Percentiles rank a stretch among this genome's conserved stretches.
These are phyloP conservation scores for Sialia sialis DNA, from an alignment of 2,113 vertebrate genomes.

Conservation along the genomic window DNA sequence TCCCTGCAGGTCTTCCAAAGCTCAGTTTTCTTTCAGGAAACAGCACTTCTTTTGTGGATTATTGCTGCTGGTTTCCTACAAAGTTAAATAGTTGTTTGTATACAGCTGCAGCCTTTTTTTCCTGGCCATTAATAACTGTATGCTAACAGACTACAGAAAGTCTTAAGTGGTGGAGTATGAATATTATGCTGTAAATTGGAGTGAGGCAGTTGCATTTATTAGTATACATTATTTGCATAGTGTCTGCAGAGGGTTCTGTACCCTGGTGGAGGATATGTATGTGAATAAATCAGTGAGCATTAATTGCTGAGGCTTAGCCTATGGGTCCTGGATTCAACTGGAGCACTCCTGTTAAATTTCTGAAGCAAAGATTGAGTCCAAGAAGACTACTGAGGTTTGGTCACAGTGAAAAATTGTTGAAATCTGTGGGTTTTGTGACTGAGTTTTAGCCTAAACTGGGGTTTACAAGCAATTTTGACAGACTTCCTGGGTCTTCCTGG, in stretches of 20 bases:
- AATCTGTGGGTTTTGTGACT: background rate
- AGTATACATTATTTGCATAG: constrained; percentile 1
- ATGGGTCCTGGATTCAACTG: background rate
- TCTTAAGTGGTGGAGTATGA: background rate
- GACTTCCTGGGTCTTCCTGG: background rate
- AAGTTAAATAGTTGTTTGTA: background rate
- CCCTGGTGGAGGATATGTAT: background rate
- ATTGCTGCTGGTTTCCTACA: background rate
- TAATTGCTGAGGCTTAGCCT: background rate
- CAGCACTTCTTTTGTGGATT: background rate
- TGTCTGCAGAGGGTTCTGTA: background rate
- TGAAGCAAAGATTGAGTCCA: background rate
- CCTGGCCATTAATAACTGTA: background rate
- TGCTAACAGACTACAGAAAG: background rate
- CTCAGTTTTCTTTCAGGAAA: background rate
- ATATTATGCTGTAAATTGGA: background rate
- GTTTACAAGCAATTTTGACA: background rate
- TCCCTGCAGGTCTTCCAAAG: background rate
- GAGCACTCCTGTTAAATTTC: background rate
- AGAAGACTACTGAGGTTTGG: background rate
- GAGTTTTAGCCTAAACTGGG: background rate
- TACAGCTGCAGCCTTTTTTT: background rate
- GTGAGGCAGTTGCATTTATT: background rate
- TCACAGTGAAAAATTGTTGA: background rate
- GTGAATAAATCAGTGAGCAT: background rate